These are phyloP conservation scores for Petrocephalus sullivani DNA, from an alignment of 2,797 vertebrate species.

Conservation along the genomic window DNA sequence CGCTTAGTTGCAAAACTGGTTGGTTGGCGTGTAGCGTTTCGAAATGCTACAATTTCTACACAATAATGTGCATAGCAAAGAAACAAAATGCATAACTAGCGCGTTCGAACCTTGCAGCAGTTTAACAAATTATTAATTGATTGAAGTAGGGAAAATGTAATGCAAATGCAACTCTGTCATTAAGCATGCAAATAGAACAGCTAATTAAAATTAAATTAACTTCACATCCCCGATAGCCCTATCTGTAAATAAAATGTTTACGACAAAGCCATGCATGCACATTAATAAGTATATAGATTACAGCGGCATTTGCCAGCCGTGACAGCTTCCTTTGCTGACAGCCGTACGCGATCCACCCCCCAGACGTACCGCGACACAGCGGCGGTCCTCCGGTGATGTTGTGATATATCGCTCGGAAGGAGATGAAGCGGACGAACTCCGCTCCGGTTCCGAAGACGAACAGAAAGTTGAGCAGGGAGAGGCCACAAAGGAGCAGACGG, in stretches of 20 bases:
- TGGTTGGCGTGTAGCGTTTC: background rate
- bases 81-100: background rate
- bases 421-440: conserved; percentile 79
- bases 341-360: no score
- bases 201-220: background rate
- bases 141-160: background rate
- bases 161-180: background rate
- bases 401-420: conserved; percentile 73
- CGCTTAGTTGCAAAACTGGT: background rate
- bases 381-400: conserved; percentile 67
- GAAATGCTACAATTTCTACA: background rate
- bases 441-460: conserved; percentile 76
- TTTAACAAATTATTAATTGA: background rate
- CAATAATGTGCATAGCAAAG: background rate
- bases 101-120: background rate
- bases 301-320: background rate
- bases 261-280: background rate
- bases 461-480: conserved; percentile 64
- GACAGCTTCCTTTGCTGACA: background rate
- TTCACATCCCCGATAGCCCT: background rate
- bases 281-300: background rate
- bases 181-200: background rate
- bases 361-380: conserved; percentile 58
- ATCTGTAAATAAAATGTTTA: background rate
- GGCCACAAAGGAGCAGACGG: conserved; percentile 50